Base-by-base conservation (phyloP, 2,113 vertebrate species). In the Neogale vison region DNA sequence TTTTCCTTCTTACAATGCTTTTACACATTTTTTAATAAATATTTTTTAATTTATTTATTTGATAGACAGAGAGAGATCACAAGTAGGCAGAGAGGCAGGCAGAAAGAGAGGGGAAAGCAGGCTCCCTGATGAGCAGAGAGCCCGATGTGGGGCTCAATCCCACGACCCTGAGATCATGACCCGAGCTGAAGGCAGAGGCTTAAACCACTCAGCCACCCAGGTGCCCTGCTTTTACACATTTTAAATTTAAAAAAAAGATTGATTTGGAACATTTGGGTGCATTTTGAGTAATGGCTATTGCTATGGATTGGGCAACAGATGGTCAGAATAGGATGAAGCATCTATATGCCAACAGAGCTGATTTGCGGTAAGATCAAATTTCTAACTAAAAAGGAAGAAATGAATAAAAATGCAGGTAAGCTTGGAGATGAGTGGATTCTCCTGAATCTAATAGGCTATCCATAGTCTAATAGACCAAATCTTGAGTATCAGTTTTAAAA, bases 1-100 rank as follows among this genome's bases (percentile, higher is more conserved):
- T 36, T 71, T 89, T 52, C 10, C 55, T 65, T 83, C 20, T 52
- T 83, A 52, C 23, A 72, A 55, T 80, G 29, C 34, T 65, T 94
- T 97, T 89, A 63, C 10, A 88, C 23, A 88, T 57, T 90, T 90
- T 83, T 57, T n/a, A n/a, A n/a, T n/a, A n/a, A n/a, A n/a, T n/a
- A n/a, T n/a, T n/a, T n/a, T n/a, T n/a, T n/a, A n/a, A n/a, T n/a
- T n/a, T n/a, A n/a, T n/a, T n/a, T n/a, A n/a, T n/a, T n/a, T n/a
- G n/a, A n/a, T n/a, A n/a, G n/a, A n/a, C n/a, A n/a, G n/a, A n/a
- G n/a, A n/a, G n/a, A n/a, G n/a, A n/a, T n/a, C n/a, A n/a, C n/a
- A n/a, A n/a, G n/a, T n/a, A n/a, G n/a, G n/a, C n/a, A n/a, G n/a
- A n/a, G n/a, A n/a, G n/a, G n/a, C n/a, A n/a, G n/a, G n/a, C n/a